Conservation (phyloP, 1,140 invertebrate genomes). For the Panagrolaimus sp. region DNA sequence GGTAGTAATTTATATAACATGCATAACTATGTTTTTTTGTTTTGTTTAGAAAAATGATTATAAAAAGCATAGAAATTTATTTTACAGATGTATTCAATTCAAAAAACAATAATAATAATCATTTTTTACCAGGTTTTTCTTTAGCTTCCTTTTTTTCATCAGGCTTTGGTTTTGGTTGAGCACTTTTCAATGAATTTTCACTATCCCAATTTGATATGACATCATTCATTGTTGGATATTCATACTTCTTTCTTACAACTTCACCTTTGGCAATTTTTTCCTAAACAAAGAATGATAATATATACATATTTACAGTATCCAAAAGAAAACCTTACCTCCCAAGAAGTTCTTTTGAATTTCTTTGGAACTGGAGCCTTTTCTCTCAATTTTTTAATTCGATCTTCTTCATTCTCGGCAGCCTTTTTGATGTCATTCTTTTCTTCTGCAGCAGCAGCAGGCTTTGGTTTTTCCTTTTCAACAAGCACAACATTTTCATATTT, state of each 20-base stretch:
- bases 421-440: no score
- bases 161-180: not conserved
- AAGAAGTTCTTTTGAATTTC: not conserved
- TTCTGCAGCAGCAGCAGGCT: no score
- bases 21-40: no score
- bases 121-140: no score
- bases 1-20: not conserved
- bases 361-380: not conserved
- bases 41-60: no score
- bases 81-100: no score
- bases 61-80: no score
- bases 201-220: constrained; percentile 2
- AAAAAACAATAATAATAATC: no score
- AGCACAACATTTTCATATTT: no score
- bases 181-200: not conserved
- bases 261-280: constrained; percentile 2
- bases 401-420: no score
- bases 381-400: not conserved
- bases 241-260: not conserved
- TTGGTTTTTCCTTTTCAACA: no score
- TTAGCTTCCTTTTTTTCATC: not conserved
- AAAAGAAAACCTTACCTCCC: not conserved
- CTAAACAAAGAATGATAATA: not conserved
- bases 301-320: no score
- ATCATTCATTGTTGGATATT: constrained; percentile 12